Percentiles rank a stretch among this genome's conserved stretches.
Evolutionary conservation across 2,797 vertebrate species (phyloP).

Genomic region (Erpetoichthys calabaricus): DNA sequence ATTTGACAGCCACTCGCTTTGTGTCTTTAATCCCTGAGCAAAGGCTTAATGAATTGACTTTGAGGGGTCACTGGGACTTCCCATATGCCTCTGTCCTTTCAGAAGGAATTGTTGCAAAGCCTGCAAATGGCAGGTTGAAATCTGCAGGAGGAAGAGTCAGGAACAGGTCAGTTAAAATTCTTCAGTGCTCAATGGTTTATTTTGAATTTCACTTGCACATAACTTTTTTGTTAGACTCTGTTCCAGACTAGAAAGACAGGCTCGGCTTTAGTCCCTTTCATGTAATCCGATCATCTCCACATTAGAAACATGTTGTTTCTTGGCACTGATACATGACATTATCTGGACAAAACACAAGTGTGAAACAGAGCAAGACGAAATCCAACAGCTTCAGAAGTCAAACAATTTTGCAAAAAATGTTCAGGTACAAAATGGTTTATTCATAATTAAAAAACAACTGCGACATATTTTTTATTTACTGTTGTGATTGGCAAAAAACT

Average conservation of each 20-base stretch:
- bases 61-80: slow-evolving; percentile 53
- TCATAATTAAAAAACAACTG: too few relatives aligned
- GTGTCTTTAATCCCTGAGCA: slow-evolving; percentile 63
- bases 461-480: too few relatives aligned
- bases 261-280: slow-evolving; percentile 29
- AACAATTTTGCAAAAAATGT: too few relatives aligned
- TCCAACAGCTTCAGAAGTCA: slow-evolving; percentile 5
- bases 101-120: slow-evolving; percentile 16
- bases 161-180: slow-evolving; percentile 32
- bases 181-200: slow-evolving; percentile 29
- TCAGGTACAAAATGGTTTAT: too few relatives aligned
- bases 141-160: slow-evolving; percentile 29
- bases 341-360: slow-evolving; percentile 15
- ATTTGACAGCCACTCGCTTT: slow-evolving; percentile 66
- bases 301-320: slow-evolving; percentile 23
- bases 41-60: slow-evolving; percentile 50
- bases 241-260: slow-evolving; percentile 27
- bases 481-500: too few relatives aligned
- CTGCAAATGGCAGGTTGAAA: slow-evolving; percentile 19
- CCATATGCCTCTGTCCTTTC: slow-evolving; percentile 55
- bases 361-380: slow-evolving; percentile 14
- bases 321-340: slow-evolving; percentile 13
- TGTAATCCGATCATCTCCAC: slow-evolving; percentile 35
- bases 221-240: slow-evolving; percentile 28
- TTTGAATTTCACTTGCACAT: slow-evolving; percentile 28